Evolutionary conservation across 2,797 vertebrate species (phyloP).

Genomic region (Eulemur coronatus): DNA sequence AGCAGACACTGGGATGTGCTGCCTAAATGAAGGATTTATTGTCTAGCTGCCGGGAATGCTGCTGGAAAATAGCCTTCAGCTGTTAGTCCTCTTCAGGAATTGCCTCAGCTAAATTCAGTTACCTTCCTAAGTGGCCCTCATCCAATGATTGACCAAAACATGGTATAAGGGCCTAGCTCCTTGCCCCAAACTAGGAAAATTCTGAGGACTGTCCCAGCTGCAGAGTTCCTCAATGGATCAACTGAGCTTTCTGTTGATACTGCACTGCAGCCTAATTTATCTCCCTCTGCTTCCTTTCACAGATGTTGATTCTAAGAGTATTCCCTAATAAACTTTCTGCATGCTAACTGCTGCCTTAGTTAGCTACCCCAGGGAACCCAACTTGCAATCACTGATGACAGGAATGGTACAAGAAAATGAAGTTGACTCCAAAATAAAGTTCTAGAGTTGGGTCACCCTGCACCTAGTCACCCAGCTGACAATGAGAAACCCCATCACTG

Average conservation of each 20-base stretch:
- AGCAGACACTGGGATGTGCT: neutral
- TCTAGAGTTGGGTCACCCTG: neutral
- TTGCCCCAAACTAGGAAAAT: neutral
- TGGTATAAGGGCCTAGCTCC: neutral
- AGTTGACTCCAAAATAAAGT: neutral
- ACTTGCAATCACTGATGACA: neutral
- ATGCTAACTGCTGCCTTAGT: neutral
- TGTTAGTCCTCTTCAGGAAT: slow-evolving; percentile 41
- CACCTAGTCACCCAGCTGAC: neutral
- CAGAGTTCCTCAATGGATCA: neutral
- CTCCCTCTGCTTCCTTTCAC: neutral
- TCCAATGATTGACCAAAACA: neutral
- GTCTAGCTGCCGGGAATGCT: neutral
- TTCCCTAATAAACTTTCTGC: neutral
- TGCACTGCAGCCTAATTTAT: neutral
- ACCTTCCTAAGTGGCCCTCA: neutral
- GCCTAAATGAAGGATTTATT: neutral
- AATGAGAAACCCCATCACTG: neutral
- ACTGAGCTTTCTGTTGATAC: neutral
- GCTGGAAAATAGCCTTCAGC: slow-evolving; percentile 53
- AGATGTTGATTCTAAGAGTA: neutral
- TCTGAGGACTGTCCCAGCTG: neutral
- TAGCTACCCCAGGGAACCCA: neutral
- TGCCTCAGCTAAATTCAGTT: slow-evolving; percentile 11
- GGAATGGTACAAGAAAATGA: neutral